Conservation (phyloP, 2,888 invertebrate genomes). For the Xanthostigma xanthostigma region DNA sequence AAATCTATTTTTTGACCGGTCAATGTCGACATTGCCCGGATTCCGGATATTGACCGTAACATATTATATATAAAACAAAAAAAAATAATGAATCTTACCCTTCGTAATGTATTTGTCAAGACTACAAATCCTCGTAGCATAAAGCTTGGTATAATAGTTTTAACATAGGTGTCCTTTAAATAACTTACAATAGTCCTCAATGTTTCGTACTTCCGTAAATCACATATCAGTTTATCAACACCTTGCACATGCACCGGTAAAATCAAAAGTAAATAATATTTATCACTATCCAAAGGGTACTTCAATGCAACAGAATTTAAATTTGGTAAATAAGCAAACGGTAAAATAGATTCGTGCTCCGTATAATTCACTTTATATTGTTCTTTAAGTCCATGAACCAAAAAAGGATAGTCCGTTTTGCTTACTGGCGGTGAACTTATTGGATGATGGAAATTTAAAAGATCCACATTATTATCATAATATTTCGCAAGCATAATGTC, state of each 20-base stretch:
- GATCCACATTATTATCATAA: slow-evolving; percentile 15
- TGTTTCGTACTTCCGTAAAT: slow-evolving; percentile 43
- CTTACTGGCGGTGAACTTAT: slow-evolving; percentile 8
- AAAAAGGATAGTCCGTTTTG: slow-evolving; percentile 18
- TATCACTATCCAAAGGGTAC: slow-evolving; percentile 63
- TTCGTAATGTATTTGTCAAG: slow-evolving; percentile 65
- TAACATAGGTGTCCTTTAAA: slow-evolving; percentile 53
- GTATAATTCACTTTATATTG: slow-evolving; percentile 44
- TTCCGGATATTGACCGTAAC: too few relatives aligned
- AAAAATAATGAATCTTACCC: slow-evolving; percentile 36
- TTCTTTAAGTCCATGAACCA: slow-evolving; percentile 33
- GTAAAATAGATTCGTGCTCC: slow-evolving; percentile 62
- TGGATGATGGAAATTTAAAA: slow-evolving; percentile 6
- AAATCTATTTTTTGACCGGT: too few relatives aligned
- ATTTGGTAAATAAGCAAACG: slow-evolving; percentile 56
- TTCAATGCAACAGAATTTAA: slow-evolving; percentile 58
- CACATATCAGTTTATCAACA: slow-evolving; percentile 45
- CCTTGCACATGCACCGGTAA: slow-evolving; percentile 46
- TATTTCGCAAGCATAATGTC: slow-evolving; percentile 26
- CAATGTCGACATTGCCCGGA: too few relatives aligned
- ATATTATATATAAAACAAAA: neutral
- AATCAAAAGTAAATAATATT: slow-evolving; percentile 61
- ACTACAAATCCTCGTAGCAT: slow-evolving; percentile 63
- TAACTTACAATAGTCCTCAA: slow-evolving; percentile 52
- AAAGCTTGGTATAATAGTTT: slow-evolving; percentile 67